Evolutionary conservation across 2,113 vertebrate genomes (phyloP).

Genomic region (Lepus timidus): DNA sequence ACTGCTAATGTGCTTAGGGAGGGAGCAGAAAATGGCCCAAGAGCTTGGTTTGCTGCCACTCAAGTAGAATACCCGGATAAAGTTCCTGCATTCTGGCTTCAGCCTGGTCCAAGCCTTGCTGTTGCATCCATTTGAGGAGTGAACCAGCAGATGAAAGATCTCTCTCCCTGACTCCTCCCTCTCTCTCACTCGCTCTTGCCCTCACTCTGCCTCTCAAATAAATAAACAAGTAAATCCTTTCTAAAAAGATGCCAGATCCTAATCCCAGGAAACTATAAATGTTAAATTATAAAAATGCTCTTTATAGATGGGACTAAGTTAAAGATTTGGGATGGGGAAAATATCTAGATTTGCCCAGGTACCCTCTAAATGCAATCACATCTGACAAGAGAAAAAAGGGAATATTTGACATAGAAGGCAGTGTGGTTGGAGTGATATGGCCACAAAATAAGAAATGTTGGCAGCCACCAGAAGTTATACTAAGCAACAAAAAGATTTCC

Average conservation of each 20-base stretch:
- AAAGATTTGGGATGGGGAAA: neutral
- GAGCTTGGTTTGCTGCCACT: too few relatives aligned
- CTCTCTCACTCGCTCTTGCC: too few relatives aligned
- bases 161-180: too few relatives aligned
- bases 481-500: neutral
- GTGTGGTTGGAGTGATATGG: neutral
- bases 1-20: too few relatives aligned
- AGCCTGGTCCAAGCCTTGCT: too few relatives aligned
- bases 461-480: neutral
- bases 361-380: neutral
- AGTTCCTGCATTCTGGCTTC: too few relatives aligned
- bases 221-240: too few relatives aligned
- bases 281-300: neutral
- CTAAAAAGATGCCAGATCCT: neutral
- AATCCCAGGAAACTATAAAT: neutral
- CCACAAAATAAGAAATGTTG: neutral
- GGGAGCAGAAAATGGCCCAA: too few relatives aligned
- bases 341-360: neutral
- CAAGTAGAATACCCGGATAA: too few relatives aligned
- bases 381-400: neutral
- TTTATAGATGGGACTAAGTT: constrained; percentile 3
- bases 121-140: too few relatives aligned
- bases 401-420: neutral
- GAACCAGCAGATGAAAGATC: too few relatives aligned
- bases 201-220: too few relatives aligned